Evolutionary conservation across 2,888 invertebrate species (phyloP).

Genomic region (Muschampia plurimacula): DNA sequence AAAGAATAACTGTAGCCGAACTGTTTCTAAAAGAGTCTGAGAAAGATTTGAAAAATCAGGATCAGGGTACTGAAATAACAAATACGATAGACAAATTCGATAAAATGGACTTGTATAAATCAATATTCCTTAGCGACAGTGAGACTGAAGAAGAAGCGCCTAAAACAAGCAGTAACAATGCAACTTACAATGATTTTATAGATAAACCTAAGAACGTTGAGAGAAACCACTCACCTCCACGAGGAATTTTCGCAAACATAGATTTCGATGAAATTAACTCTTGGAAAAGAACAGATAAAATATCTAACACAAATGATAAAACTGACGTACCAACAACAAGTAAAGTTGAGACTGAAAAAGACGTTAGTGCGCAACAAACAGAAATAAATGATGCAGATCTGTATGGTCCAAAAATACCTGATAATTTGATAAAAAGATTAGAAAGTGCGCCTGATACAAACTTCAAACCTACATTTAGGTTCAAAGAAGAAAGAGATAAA

Average conservation of each 20-base stretch:
- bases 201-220: conserved; percentile 82
- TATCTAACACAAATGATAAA: conserved; percentile 31
- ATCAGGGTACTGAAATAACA: conserved; percentile 60
- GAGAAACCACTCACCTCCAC: conserved; percentile 89
- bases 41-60: conserved; percentile 59
- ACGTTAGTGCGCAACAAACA: conserved; percentile 14
- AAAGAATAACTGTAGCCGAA: conserved; percentile 80
- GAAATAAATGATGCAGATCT: conserved; percentile 32
- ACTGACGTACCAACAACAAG: conserved; percentile 37
- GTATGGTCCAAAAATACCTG: conserved; percentile 87
- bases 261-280: conserved; percentile 86
- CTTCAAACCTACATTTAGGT: conserved; percentile 56
- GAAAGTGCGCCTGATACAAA: conserved; percentile 46
- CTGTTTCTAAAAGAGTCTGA: conserved; percentile 78
- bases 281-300: conserved; percentile 63
- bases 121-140: conserved; percentile 94
- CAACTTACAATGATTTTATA: conserved; percentile 53
- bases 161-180: conserved; percentile 41
- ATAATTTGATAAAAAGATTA: conserved; percentile 65
- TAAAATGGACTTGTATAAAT: conserved; percentile 92
- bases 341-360: conserved; percentile 25
- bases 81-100: conserved; percentile 80
- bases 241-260: conserved; percentile 89
- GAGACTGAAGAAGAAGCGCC: conserved; percentile 86
- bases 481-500: conserved; percentile 50